Conservation (phyloP, 1,140 invertebrate species). For the Caenorhabditis latens region DNA sequence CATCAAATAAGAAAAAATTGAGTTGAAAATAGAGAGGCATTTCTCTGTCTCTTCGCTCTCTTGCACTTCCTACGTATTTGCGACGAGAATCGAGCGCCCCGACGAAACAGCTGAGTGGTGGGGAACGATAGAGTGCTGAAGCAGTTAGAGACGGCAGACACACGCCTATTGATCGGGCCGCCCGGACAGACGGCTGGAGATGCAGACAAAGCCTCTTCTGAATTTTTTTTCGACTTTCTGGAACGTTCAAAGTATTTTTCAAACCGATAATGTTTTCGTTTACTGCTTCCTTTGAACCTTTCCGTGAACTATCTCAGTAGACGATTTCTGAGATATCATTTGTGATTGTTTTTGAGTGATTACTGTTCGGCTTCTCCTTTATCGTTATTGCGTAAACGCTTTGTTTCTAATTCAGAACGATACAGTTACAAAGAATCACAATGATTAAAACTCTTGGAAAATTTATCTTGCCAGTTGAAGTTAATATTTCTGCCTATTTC, state of each 20-base stretch:
- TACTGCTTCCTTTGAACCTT: neutral
- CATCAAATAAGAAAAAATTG: neutral
- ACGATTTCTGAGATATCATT: neutral
- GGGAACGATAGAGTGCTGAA: slow-evolving; percentile 6
- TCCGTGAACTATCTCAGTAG: too few relatives aligned
- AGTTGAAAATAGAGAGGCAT: neutral
- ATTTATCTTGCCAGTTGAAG: too few relatives aligned
- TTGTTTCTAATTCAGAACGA: too few relatives aligned
- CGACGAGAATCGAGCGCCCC: slow-evolving; percentile 41
- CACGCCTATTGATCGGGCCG: slow-evolving; percentile 35
- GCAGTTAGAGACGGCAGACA: slow-evolving; percentile 25
- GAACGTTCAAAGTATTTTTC: neutral
- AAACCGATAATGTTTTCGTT: neutral
- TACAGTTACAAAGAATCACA: too few relatives aligned
- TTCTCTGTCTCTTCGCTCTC: slow-evolving; percentile 15
- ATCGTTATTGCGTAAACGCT: neutral
- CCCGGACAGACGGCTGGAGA: slow-evolving; percentile 23
- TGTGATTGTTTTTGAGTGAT: neutral
- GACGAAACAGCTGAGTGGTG: slow-evolving; percentile 51
- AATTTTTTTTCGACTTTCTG: neutral
- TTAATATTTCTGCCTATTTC: too few relatives aligned
- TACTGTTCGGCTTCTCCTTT: neutral
- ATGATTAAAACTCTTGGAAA: too few relatives aligned
- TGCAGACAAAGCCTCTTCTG: slow-evolving; percentile 6
- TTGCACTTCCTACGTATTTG: slow-evolving; percentile 43